Conservation (phyloP, 2,797 vertebrate genomes). For the Pteronotus mesoamericanus region DNA sequence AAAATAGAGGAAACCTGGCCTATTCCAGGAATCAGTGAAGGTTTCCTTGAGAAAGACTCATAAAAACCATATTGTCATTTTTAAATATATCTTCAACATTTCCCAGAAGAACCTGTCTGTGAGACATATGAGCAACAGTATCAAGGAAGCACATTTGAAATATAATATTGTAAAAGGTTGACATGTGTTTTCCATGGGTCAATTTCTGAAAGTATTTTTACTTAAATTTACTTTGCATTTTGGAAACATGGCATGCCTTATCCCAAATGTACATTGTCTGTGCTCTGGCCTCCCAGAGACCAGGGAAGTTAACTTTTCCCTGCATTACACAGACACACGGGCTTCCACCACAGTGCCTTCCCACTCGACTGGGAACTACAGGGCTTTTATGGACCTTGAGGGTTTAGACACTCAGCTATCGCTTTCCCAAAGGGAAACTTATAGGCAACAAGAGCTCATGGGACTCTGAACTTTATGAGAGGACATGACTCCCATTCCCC, state of each 20-base stretch:
- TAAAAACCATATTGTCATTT: not conserved
- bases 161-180: not conserved
- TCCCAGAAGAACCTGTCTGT: not conserved
- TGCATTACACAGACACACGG: not conserved
- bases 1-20: not conserved
- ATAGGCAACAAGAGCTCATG: not conserved
- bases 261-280: not conserved
- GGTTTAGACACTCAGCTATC: conserved; percentile 18
- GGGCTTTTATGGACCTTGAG: not conserved
- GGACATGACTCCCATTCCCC: conserved; percentile 30
- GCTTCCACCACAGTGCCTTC: not conserved
- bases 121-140: not conserved
- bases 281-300: not conserved
- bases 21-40: not conserved
- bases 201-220: not conserved
- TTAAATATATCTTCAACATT: not conserved
- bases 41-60: not conserved
- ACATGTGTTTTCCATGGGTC: not conserved
- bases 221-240: not conserved
- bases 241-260: not conserved
- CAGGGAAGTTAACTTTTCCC: not conserved
- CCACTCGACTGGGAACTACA: not conserved
- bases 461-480: conserved; percentile 48
- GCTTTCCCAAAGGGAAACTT: not conserved
- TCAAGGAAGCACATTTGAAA: not conserved